Conservation (phyloP, 2,113 vertebrate species). For the Rhinoderma darwinii region DNA sequence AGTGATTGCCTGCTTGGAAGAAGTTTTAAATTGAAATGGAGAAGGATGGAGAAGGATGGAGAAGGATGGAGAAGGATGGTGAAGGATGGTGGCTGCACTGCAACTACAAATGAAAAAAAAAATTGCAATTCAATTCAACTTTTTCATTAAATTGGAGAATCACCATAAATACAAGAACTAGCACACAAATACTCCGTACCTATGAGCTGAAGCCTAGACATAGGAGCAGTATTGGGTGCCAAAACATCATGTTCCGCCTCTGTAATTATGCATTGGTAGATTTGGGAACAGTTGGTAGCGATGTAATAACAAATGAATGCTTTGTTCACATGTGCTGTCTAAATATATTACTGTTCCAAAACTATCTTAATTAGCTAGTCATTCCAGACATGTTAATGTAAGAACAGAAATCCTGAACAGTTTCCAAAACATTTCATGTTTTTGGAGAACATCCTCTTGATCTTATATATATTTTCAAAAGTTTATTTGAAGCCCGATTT, state of each 20-base stretch:
- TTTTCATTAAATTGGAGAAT: neutral
- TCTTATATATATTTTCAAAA: no score
- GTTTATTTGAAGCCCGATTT: no score
- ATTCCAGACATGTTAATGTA: neutral
- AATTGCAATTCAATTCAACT: no score
- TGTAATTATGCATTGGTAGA: conserved; percentile 6
- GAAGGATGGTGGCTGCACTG: no score
- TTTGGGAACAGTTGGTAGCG: neutral
- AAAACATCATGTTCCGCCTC: neutral
- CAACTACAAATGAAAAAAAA: no score
- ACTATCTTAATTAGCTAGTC: conserved; percentile 5
- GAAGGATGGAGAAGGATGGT: no score
- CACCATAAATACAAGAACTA: neutral
- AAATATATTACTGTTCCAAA: conserved; percentile 19
- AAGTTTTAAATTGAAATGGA: no score
- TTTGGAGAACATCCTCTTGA: neutral
- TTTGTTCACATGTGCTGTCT: neutral
- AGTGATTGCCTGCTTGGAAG: neutral
- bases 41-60: no score
- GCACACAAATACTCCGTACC: neutral
- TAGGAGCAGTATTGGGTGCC: neutral
- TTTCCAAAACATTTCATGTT: neutral
- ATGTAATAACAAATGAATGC: conserved; percentile 15
- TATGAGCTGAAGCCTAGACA: neutral
- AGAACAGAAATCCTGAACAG: neutral